Base-by-base conservation (phyloP, 37 sponge, comb jelly and placozoan genomes). In the Axinella damicornis region DNA sequence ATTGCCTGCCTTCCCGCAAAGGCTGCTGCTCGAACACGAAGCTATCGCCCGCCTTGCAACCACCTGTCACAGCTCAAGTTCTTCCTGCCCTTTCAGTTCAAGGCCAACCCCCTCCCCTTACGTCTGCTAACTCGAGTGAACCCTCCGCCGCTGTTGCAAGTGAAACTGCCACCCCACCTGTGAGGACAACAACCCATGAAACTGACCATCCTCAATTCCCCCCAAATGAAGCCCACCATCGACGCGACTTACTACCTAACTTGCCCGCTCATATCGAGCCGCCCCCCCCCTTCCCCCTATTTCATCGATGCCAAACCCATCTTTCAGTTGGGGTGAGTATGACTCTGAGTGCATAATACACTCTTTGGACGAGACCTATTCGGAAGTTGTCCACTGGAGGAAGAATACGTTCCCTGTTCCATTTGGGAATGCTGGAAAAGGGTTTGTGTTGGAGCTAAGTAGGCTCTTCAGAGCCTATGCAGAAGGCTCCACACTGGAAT, bases 311-410 rank as follows among this genome's bases (percentile, higher is more conserved):
- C 24, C 67, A 14, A 56, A 56, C 18, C 67, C 67, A 27, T 27
- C 30, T 14, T 65, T 65, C 67, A 65, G 24, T 65, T 74, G 76
- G 76, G 76, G 76, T 16, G 57, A 55, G 11, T 13, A 11, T 74
- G 76, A 74, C 53, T 28, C 55, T 11, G 18, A n/a, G 11, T 46
- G 57, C 17, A 34, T 74, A 11, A 74, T 24, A 11, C 55, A 31
- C 27, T 35, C 41, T 6, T 37, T 77, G 9, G 27, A 77, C 19
- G 53, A 2, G 5, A 28, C 68, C 32, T 79, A 79, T 79, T 18
- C 34, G 37, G 80, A 79, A 39, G 68, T 79, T 66, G 56, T 66
- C 19, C 80, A 79, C 53, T 65, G 66, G 66, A 32, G 69, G 32
- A 11, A 37, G 38, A 54, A 69, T 13, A 13, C 40, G 27, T 69